These are phyloP conservation scores for Lasaia peninsularis DNA, from an alignment of 1,140 invertebrate species.

Conservation along the genomic window DNA sequence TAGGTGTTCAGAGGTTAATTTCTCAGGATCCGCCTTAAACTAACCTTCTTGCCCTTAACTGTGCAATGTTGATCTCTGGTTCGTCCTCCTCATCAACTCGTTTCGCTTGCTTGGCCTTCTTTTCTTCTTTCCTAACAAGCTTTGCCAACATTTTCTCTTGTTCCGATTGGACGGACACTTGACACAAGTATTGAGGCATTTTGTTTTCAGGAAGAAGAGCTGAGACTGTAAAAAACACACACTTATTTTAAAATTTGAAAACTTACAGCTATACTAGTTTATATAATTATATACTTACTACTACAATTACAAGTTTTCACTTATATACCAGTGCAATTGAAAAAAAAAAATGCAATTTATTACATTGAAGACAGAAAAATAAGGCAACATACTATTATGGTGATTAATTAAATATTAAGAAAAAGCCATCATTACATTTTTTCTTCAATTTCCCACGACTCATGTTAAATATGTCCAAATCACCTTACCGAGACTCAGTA, in stretches of 20 bases:
- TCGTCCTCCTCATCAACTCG: constrained; percentile 77
- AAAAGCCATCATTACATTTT: too few species aligned
- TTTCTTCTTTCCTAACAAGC: constrained; percentile 92
- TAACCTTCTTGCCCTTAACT: constrained; percentile 57
- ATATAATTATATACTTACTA: too few species aligned
- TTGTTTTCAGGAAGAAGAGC: constrained; percentile 84
- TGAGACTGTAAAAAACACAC: constrained; percentile 34
- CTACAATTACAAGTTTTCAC: too few species aligned
- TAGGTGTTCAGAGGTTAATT: too few species aligned
- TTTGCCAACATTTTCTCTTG: constrained; percentile 90
- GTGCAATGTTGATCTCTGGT: constrained; percentile 56
- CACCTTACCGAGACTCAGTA: too few species aligned
- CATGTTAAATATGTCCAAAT: too few species aligned
- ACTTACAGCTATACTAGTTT: neutral
- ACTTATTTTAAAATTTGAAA: constrained; percentile 13
- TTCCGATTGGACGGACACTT: constrained; percentile 90
- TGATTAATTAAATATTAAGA: too few species aligned
- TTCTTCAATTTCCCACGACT: too few species aligned
- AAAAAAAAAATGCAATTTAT: too few species aligned
- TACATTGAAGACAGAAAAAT: too few species aligned
- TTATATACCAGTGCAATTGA: too few species aligned
- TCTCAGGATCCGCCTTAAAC: neutral
- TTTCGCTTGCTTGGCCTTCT: constrained; percentile 80
- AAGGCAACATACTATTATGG: too few species aligned
- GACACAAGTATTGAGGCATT: constrained; percentile 81